These are phyloP conservation scores for Tiliacea aurago DNA, from an alignment of 2,888 invertebrate species.

Conservation along the genomic window DNA sequence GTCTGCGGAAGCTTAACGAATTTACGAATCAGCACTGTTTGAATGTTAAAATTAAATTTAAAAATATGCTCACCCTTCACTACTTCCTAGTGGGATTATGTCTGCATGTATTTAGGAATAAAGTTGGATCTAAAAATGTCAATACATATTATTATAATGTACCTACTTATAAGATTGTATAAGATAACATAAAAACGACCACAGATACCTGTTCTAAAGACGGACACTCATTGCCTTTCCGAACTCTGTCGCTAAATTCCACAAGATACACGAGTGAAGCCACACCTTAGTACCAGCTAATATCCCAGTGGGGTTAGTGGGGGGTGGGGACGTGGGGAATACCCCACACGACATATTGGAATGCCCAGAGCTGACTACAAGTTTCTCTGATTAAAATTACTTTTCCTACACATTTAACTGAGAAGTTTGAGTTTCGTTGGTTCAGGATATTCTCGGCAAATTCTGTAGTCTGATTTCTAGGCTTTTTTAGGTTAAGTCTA, in stretches of 20 bases:
- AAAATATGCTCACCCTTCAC: neutral
- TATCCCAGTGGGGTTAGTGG: slow-evolving; percentile 47
- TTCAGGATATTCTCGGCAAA: neutral
- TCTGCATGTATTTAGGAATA: neutral
- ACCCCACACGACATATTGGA: slow-evolving; percentile 58
- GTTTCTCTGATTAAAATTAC: slow-evolving; percentile 63
- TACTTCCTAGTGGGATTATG: neutral
- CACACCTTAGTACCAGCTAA: slow-evolving; percentile 57
- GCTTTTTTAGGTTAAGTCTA: neutral
- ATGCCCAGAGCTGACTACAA: slow-evolving; percentile 54
- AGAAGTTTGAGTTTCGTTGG: slow-evolving; percentile 9
- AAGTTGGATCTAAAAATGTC: neutral
- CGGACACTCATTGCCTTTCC: slow-evolving; percentile 26
- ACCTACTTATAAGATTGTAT: too few relatives aligned
- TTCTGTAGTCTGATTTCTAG: neutral
- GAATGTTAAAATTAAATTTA: neutral
- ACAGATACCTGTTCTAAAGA: slow-evolving; percentile 1
- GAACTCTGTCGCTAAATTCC: slow-evolving; percentile 40
- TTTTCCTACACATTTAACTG: slow-evolving; percentile 50
- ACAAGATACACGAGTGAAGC: slow-evolving; percentile 36
- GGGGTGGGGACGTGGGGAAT: slow-evolving; percentile 10
- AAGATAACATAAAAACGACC: neutral
- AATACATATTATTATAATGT: too few relatives aligned
- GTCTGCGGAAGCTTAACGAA: too few relatives aligned
- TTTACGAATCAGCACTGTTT: neutral